Percentiles rank a stretch among this genome's conserved stretches.
Evolutionary conservation across 2,797 vertebrate species (phyloP).

Genomic region (Pseudocheirus occidentalis): DNA sequence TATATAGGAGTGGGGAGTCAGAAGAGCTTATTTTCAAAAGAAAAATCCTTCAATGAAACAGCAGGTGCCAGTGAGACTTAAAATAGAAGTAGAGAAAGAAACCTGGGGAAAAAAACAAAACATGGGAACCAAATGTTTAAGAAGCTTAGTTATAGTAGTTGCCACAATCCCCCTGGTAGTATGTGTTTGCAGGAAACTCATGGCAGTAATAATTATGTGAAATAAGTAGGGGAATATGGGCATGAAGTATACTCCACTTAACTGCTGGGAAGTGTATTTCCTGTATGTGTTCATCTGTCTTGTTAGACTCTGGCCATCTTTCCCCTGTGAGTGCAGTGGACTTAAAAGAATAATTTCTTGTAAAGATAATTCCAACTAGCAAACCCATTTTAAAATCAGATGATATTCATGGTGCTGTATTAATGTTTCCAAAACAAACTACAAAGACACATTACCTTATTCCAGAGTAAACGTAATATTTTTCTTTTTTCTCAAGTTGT

Average conservation of each 20-base stretch:
- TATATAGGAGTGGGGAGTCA: not conserved
- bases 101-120: no score
- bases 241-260: not conserved
- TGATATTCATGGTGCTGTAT: not conserved
- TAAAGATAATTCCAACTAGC: not conserved
- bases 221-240: not conserved
- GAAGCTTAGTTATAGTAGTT: not conserved
- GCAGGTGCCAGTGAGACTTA: not conserved
- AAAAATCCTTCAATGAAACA: not conserved
- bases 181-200: no score
- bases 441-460: not conserved
- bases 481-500: not conserved
- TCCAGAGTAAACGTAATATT: fast-evolving
- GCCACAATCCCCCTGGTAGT: fast-evolving
- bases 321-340: fast-evolving
- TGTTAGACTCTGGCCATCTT: not conserved
- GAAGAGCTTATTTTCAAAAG: not conserved
- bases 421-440: no score
- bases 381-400: not conserved
- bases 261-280: not conserved
- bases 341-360: not conserved
- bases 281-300: not conserved
- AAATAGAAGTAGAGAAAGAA: not conserved
- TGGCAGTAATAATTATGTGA: not conserved
- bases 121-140: not conserved